Base-by-base conservation (phyloP, 2,888 invertebrate species). In the Hypomecis punctinalis region DNA sequence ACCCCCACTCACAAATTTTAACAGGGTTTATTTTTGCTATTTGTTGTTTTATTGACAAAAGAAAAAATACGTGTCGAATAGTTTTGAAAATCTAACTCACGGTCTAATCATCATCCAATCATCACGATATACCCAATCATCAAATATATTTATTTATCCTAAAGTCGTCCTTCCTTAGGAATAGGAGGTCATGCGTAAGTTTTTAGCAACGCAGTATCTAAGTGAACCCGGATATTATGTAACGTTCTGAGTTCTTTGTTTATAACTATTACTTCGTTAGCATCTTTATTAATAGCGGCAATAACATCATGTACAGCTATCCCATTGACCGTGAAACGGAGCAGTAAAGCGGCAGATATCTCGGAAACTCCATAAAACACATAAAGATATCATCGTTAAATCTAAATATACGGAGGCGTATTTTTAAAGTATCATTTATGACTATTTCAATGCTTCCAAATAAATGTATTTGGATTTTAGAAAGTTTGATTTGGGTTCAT, bases 321-420 rank as follows among this genome's bases (percentile, higher is more conserved):
- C 9, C 13, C 23, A 36, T 49, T 47, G 64, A 40, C 64, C 64
- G 47, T 65, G 64, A 61, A 55, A 33, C 55, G 42, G 36, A 33
- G 11, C 56, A 37, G 11, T 55, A 55, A 55, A 46, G 36, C 37
- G 61, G 53, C 39, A 40, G 47, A 35, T 58, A 56, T 56, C 13
- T 51, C 49, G 37, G 36, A 35, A 58, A 51, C 51, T 59, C 59
- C 45, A 59, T 43, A 23, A 49, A 59, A 37, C 37, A 51, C 51
- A 45, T 59, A 43, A 59, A 69, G 61, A 45, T 49, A 54, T 61
- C 58, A 61, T 67, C 67, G 64, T 67, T 56, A 65, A 70, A 61
- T 52, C 39, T 42, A 66, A 64, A 69, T 67, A 62, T 40, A 52
- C 6, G 33, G n/a, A 37, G 13, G 42, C 47, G 42, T 42, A 48